Conservation (phyloP, 2,113 vertebrate species). For the Leptobrachium ailaonicum region DNA sequence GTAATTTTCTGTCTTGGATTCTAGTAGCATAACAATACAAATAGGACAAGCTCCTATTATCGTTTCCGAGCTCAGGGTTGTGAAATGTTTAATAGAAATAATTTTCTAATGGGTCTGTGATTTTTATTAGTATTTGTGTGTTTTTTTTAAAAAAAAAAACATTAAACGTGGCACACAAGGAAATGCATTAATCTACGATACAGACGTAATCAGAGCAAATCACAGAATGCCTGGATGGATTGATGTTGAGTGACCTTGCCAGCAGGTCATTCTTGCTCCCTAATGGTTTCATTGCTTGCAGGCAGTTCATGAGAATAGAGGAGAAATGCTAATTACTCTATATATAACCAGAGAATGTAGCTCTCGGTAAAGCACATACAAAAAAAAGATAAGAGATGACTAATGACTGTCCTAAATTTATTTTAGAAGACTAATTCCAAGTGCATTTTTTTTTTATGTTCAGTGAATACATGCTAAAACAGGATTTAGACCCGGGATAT, state of each 20-base stretch:
- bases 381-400: too few relatives aligned
- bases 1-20: conserved; percentile 12
- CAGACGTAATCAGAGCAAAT: conserved; percentile 11
- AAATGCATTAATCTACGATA: conserved; percentile 7
- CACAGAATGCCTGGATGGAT: conserved; percentile 16
- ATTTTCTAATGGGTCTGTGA: background rate
- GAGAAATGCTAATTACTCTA: conserved; percentile 21
- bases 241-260: conserved; percentile 37
- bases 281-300: conserved; percentile 20
- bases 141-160: background rate
- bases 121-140: background rate
- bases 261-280: background rate
- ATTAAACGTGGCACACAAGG: background rate
- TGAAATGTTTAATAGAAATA: background rate
- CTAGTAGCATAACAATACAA: conserved; percentile 3
- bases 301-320: conserved; percentile 12
- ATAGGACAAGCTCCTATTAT: conserved; percentile 14
- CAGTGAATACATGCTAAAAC: too few relatives aligned
- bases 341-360: background rate
- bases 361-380: background rate
- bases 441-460: too few relatives aligned
- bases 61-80: background rate
- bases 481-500: too few relatives aligned
- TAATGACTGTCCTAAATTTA: too few relatives aligned
- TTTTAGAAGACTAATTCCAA: too few relatives aligned